phyloP scores from a whole-genome alignment of 2,888 invertebrate species.

The Eudasyphora cyanicolor region DNA sequence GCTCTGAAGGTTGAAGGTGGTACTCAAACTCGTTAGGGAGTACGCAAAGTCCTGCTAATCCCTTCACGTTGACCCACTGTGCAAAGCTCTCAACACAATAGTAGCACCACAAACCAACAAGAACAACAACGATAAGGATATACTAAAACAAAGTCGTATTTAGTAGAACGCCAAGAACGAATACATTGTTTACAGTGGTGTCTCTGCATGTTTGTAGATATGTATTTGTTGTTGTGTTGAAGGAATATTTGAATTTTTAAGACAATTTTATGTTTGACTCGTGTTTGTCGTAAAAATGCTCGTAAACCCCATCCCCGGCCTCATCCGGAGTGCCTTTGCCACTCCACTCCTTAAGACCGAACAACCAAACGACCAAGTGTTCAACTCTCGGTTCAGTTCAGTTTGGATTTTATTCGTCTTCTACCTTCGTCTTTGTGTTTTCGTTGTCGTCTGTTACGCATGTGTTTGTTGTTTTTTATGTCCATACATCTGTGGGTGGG shows the following conservation, averaged over 20 bases:
- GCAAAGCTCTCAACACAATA: background rate
- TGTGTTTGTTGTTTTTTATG: conserved; percentile 43
- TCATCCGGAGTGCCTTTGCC: conserved; percentile 27
- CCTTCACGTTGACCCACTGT: conserved; percentile 40
- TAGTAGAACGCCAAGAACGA: conserved; percentile 26
- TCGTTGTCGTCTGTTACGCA: conserved; percentile 44
- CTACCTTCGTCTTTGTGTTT: background rate
- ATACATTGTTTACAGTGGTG: conserved; percentile 55
- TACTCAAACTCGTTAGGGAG: too few species aligned
- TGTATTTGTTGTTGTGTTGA: conserved; percentile 53
- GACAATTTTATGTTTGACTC: conserved; percentile 59
- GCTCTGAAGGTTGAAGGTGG: too few species aligned
- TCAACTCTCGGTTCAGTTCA: background rate
- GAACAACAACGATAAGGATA: conserved; percentile 15
- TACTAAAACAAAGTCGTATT: conserved; percentile 33
- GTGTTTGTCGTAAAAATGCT: conserved; percentile 64
- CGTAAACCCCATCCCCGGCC: conserved; percentile 45
- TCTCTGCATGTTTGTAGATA: conserved; percentile 45
- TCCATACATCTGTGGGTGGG: background rate
- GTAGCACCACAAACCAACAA: too few species aligned
- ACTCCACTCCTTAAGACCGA: too few species aligned
- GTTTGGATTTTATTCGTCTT: conserved; percentile 16
- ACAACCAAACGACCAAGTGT: background rate
- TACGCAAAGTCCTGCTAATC: too few species aligned
- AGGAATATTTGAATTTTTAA: conserved; percentile 44